These are phyloP conservation scores for Larimichthys crocea DNA, from an alignment of 2,113 vertebrate species.

Conservation along the genomic window DNA sequence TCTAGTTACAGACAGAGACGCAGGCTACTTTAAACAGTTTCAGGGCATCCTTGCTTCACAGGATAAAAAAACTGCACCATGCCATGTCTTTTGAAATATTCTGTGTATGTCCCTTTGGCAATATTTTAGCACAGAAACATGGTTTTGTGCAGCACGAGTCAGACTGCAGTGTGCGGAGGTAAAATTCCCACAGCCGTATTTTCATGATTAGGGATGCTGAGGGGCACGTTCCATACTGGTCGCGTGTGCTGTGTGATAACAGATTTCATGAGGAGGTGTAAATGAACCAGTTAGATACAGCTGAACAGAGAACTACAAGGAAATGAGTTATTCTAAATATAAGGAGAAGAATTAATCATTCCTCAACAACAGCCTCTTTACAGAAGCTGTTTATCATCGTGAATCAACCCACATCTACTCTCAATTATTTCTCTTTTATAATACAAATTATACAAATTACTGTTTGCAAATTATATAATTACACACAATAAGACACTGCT, in stretches of 20 bases:
- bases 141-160: conserved; percentile 29
- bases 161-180: conserved; percentile 22
- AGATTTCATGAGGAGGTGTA: conserved; percentile 56
- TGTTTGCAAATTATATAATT: conserved; percentile 14
- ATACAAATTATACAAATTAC: conserved; percentile 39
- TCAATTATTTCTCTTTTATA: conserved; percentile 25
- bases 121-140: conserved; percentile 52
- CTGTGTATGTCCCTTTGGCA: conserved; percentile 45
- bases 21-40: conserved; percentile 63
- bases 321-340: conserved; percentile 47
- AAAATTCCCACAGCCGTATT: conserved; percentile 51
- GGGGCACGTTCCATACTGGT: conserved; percentile 52
- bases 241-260: conserved; percentile 53
- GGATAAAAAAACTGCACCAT: conserved; percentile 40
- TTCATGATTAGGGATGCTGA: conserved; percentile 59
- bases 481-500: conserved; percentile 4
- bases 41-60: conserved; percentile 56
- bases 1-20: conserved; percentile 61
- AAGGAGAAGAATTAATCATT: conserved; percentile 55
- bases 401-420: conserved; percentile 25
- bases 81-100: conserved; percentile 45
- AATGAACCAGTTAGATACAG: conserved; percentile 64
- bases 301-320: conserved; percentile 46
- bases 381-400: conserved; percentile 40
- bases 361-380: conserved; percentile 46